phyloP scores from a whole-genome alignment of 2,888 invertebrate species.

The Oxyteleia sp. region DNA sequence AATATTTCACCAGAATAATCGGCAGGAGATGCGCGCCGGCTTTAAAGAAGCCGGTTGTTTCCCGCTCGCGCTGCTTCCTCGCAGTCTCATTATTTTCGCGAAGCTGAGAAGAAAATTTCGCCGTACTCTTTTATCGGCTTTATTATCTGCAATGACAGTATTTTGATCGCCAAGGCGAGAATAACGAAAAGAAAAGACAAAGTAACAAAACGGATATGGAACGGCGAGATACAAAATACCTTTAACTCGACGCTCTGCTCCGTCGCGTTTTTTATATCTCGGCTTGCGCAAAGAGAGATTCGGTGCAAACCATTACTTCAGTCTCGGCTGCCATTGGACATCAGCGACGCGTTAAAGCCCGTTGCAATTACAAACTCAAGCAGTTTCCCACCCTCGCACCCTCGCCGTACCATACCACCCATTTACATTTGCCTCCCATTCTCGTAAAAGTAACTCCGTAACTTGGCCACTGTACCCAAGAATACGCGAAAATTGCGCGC shows the following conservation, averaged over 20 bases:
- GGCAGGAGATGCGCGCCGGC: constrained; percentile 7
- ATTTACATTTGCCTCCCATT: constrained; percentile 80
- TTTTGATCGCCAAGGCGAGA: constrained; percentile 73
- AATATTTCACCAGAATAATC: constrained; percentile 56
- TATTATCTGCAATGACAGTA: constrained; percentile 62
- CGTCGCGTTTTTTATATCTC: constrained; percentile 53
- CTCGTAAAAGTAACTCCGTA: constrained; percentile 85
- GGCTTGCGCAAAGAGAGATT: constrained; percentile 81
- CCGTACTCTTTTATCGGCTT: constrained; percentile 56
- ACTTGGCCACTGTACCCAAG: constrained; percentile 76
- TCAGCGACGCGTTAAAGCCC: constrained; percentile 85
- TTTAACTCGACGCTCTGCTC: constrained; percentile 52
- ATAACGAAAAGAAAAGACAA: constrained; percentile 77
- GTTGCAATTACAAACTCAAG: constrained; percentile 85
- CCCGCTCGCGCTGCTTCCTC: constrained; percentile 14
- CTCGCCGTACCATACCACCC: constrained; percentile 49
- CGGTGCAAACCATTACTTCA: constrained; percentile 84
- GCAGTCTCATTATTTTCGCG: constrained; percentile 47
- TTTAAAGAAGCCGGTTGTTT: constrained; percentile 31
- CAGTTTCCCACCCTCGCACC: constrained; percentile 66
- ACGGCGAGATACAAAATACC: constrained; percentile 56
- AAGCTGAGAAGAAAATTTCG: constrained; percentile 37
- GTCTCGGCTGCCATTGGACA: constrained; percentile 84
- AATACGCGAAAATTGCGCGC: constrained; percentile 80
- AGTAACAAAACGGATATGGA: constrained; percentile 50